Evolutionary conservation across 2,113 vertebrate species (phyloP).

Genomic region (Equus quagga): DNA sequence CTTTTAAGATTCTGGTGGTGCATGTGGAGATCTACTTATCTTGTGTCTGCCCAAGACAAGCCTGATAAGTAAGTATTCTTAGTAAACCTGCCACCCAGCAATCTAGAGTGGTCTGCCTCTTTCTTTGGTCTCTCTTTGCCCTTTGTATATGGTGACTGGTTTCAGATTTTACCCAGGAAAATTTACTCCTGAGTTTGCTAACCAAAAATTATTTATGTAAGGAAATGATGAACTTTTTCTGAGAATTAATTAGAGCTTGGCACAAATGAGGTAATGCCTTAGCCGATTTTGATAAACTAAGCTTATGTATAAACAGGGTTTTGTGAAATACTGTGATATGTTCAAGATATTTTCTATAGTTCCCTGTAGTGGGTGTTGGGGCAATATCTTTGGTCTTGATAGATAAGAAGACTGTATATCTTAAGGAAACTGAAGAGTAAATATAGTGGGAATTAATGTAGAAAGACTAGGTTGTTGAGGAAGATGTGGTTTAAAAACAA

Average conservation of each 20-base stretch:
- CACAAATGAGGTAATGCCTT: neutral
- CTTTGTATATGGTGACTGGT: neutral
- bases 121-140: neutral
- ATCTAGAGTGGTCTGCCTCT: neutral
- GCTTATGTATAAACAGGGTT: neutral
- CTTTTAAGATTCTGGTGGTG: neutral
- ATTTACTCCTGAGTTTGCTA: neutral
- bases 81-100: neutral
- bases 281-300: neutral
- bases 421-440: neutral
- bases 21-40: neutral
- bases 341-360: neutral
- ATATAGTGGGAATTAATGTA: neutral
- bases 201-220: neutral
- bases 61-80: neutral
- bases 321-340: neutral
- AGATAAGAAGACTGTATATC: neutral
- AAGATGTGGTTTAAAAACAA: neutral
- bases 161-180: neutral
- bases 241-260: neutral
- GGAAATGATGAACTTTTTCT: neutral
- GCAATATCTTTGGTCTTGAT: neutral
- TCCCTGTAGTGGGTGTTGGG: neutral
- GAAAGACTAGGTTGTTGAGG: neutral
- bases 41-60: neutral